These are phyloP conservation scores for Hydropotes inermis DNA, from an alignment of 2,113 vertebrate genomes.

Conservation along the genomic window DNA sequence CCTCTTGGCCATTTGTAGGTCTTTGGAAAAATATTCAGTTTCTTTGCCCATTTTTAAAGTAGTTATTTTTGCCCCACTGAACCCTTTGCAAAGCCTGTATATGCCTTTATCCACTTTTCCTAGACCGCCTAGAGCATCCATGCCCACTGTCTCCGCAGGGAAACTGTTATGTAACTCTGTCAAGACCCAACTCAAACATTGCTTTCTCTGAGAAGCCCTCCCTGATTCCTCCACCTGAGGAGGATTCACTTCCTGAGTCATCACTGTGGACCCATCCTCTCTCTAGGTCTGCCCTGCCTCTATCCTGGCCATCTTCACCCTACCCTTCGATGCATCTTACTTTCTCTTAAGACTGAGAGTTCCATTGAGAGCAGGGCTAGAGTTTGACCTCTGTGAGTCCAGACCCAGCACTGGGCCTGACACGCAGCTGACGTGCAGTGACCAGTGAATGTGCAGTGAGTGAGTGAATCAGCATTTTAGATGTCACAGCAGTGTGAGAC, in stretches of 20 bases:
- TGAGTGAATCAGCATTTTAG: neutral
- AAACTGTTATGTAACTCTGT: accelerated
- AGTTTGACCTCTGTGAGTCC: neutral
- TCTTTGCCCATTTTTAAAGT: neutral
- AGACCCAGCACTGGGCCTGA: neutral
- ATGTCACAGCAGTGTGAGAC: neutral
- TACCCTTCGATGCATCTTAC: neutral
- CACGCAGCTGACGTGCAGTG: accelerated
- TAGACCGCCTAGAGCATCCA: neutral
- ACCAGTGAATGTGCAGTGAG: neutral
- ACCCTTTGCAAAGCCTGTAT: neutral
- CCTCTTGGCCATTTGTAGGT: neutral
- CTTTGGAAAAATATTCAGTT: neutral
- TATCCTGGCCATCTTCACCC: neutral
- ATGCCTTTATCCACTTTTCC: neutral
- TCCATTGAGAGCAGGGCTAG: accelerated
- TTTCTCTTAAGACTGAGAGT: neutral
- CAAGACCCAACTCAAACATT: accelerated
- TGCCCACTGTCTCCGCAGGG: accelerated
- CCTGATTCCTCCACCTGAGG: neutral
- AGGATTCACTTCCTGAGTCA: neutral
- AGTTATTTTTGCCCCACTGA: neutral
- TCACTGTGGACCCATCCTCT: neutral
- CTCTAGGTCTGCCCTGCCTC: neutral
- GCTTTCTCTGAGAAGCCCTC: neutral